Evolutionary conservation across 2,797 vertebrate genomes (phyloP).

Genomic region (Taenioides sp.): DNA sequence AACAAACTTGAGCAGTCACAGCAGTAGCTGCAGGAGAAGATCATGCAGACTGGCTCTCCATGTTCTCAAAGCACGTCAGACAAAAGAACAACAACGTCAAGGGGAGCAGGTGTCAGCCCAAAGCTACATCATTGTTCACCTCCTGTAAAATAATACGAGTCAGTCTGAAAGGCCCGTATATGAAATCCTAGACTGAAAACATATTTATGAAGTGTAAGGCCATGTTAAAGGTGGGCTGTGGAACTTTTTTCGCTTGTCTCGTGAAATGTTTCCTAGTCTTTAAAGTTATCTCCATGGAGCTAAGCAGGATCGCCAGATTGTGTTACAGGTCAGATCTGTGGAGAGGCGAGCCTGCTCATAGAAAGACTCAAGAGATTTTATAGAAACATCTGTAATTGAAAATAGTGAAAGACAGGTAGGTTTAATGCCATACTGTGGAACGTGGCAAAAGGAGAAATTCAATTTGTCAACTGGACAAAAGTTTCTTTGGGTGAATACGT

Average conservation of each 20-base stretch:
- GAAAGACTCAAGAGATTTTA: too few species aligned
- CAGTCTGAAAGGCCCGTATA: not conserved
- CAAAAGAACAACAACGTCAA: constrained; percentile 2
- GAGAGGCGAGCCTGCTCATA: too few species aligned
- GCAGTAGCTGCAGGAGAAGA: not conserved
- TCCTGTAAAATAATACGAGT: not conserved
- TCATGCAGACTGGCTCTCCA: not conserved
- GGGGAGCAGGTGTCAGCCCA: not conserved
- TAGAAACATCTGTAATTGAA: too few species aligned
- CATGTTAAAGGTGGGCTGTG: not conserved
- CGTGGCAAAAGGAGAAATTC: too few species aligned
- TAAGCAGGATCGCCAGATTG: too few species aligned
- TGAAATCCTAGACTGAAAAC: constrained; percentile 5
- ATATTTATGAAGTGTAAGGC: not conserved
- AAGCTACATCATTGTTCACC: not conserved
- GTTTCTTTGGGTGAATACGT: too few species aligned
- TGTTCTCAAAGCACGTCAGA: not conserved
- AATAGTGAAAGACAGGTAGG: too few species aligned
- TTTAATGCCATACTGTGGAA: too few species aligned
- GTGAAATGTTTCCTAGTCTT: not conserved
- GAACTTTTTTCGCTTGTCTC: too few species aligned
- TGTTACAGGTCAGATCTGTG: too few species aligned
- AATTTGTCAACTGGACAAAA: too few species aligned
- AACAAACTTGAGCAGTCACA: not conserved
- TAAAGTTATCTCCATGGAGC: too few species aligned